Evolutionary conservation across 1,140 invertebrate genomes (phyloP).

Genomic region (Sycobia sp.): DNA sequence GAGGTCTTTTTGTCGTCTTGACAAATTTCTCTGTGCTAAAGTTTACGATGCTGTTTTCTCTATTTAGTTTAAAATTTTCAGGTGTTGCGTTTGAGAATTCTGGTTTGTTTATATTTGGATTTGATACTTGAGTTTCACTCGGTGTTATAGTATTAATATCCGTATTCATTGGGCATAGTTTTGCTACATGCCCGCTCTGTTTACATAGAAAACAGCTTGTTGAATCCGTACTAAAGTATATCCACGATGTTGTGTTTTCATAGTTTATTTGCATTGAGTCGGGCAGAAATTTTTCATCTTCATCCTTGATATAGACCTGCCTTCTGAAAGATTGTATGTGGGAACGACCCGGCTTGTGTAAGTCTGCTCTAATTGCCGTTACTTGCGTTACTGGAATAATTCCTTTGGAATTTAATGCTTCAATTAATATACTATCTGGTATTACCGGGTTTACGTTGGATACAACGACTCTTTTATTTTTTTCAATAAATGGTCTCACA

Average conservation of each 20-base stretch:
- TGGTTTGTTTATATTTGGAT: no score
- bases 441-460: neutral
- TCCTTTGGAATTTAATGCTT: neutral
- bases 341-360: conserved; percentile 1
- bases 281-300: conserved; percentile 4
- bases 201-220: conserved; percentile 13
- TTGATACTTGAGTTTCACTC: no score
- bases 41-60: no score
- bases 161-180: neutral
- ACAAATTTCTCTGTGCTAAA: no score
- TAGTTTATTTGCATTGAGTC: conserved; percentile 1
- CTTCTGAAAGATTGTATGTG: conserved; percentile 13
- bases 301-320: conserved; percentile 19
- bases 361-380: neutral
- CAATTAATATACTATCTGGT: neutral
- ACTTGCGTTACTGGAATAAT: neutral
- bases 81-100: no score
- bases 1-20: no score
- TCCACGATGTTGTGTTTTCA: conserved; percentile 19
- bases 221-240: conserved; percentile 12
- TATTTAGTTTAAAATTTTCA: no score
- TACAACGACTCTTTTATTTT: neutral
- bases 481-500: neutral
- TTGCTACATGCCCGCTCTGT: conserved; percentile 16
- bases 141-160: neutral